phyloP scores from a whole-genome alignment of 1,140 invertebrate species.

The Luehdorfia chinensis region DNA sequence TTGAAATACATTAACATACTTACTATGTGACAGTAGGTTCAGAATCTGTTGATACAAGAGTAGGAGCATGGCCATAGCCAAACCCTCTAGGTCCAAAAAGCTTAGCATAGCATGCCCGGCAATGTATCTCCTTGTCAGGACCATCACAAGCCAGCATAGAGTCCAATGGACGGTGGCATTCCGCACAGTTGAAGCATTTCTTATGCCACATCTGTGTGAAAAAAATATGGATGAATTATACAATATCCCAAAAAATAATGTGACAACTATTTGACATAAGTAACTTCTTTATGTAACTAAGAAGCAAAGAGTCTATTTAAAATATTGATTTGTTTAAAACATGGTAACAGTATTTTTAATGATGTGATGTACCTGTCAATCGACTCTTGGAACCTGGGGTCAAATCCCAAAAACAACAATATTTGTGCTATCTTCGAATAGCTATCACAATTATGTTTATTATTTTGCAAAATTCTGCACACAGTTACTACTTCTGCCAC shows the following conservation, averaged over 20 bases:
- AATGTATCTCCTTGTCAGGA: slow-evolving; percentile 93
- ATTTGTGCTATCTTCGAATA: too few species aligned
- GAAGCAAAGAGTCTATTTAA: too few species aligned
- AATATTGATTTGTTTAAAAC: too few species aligned
- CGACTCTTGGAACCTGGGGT: too few species aligned
- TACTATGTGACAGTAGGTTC: slow-evolving; percentile 85
- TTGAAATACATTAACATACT: slow-evolving; percentile 50
- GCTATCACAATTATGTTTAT: too few species aligned
- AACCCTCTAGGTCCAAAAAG: slow-evolving; percentile 94
- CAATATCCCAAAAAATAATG: background rate
- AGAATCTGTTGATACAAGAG: slow-evolving; percentile 86
- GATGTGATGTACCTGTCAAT: too few species aligned
- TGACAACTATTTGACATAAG: too few species aligned
- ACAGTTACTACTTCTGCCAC: too few species aligned
- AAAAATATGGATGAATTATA: slow-evolving; percentile 2
- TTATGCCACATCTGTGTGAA: slow-evolving; percentile 92
- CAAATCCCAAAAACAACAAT: too few species aligned
- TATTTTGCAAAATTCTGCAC: too few species aligned
- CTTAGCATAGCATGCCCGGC: slow-evolving; percentile 92
- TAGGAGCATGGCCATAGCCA: slow-evolving; percentile 91
- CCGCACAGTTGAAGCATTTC: slow-evolving; percentile 94
- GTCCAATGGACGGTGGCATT: slow-evolving; percentile 96
- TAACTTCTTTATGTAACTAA: too few species aligned
- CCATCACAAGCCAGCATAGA: slow-evolving; percentile 94
- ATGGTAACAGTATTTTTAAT: too few species aligned